Base-by-base conservation (phyloP, 2,113 vertebrate genomes). In the Chionomys nivalis region DNA sequence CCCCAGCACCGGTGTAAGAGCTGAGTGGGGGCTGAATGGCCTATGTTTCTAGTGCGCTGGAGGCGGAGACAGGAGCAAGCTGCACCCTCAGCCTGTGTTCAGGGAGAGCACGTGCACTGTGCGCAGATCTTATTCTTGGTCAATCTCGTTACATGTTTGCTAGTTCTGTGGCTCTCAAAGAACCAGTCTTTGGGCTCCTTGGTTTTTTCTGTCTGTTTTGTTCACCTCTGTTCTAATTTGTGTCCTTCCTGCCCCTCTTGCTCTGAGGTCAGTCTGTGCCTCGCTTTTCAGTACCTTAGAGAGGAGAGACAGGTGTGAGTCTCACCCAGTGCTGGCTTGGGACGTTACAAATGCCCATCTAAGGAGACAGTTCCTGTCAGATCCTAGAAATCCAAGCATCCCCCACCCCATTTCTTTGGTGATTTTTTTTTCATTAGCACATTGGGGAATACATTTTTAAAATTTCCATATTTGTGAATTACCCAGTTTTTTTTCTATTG, bases 401-500 rank as follows among this genome's bases (percentile, higher is more conserved):
- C 1, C 26, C 0, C 31, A 16, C 86, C 49, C 86, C 49, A 19
- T 52, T 88, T 91, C n/a, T 58, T 33, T 87, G 72, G 42, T 92
- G 24, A 82, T 91, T 85, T n/a, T 85, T 82, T 82, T 90, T 78
- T 36, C 58, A 89, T 89, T 73, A 52, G 49, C 21, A 28, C 49
- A 36, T 39, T 81, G 44, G 44, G 36, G 33, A 87, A 31, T 17
- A 1, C 65, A 4, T 55, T 90, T 44, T 78, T 91, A 55, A 85
- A 42, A 88, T 79, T 81, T 75, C 10, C 55, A 26, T 66, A 70
- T 90, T 89, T 78, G 44, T 91, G 44, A 88, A 58, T 70, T 94
- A 90, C 76, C 36, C 28, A 63, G 47, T 58, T 58, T 44, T 91
- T 79, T 52, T 86, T 75, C 31, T 93, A 44, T 73, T 92, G 6